These are phyloP conservation scores for Merluccius polli DNA, from an alignment of 2,797 vertebrate genomes.

Conservation along the genomic window DNA sequence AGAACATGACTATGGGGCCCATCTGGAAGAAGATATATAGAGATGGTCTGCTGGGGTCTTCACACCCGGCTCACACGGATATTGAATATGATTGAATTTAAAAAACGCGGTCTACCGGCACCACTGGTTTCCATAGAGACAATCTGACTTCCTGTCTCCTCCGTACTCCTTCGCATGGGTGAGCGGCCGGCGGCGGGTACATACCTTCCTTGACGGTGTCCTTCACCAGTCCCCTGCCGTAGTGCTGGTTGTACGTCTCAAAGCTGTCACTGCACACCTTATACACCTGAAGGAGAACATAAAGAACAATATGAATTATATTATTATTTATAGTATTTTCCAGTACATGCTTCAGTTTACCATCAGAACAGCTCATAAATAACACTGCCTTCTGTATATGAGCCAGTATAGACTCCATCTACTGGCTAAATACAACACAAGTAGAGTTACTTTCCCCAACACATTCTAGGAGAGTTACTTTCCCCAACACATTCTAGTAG, in stretches of 20 bases:
- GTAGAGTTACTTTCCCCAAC: too few relatives aligned
- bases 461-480: too few relatives aligned
- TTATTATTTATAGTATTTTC: background rate
- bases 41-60: too few relatives aligned
- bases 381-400: background rate
- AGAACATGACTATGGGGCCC: too few relatives aligned
- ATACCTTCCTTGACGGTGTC: slow-evolving; percentile 89
- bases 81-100: background rate
- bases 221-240: slow-evolving; percentile 85
- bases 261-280: slow-evolving; percentile 82
- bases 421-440: background rate
- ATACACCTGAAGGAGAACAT: slow-evolving; percentile 81
- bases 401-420: background rate
- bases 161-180: too few relatives aligned
- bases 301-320: background rate
- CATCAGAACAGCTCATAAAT: background rate
- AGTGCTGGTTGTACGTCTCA: slow-evolving; percentile 90
- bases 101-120: too few relatives aligned
- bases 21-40: too few relatives aligned
- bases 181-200: background rate
- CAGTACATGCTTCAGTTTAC: too few relatives aligned
- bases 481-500: too few relatives aligned
- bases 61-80: background rate
- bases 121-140: background rate
- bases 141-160: background rate